A percentile compares a stretch with the other conserved stretches of the same genome.
These are phyloP conservation scores for Mythimna impura DNA, from an alignment of 2,888 invertebrate genomes.

Conservation along the genomic window DNA sequence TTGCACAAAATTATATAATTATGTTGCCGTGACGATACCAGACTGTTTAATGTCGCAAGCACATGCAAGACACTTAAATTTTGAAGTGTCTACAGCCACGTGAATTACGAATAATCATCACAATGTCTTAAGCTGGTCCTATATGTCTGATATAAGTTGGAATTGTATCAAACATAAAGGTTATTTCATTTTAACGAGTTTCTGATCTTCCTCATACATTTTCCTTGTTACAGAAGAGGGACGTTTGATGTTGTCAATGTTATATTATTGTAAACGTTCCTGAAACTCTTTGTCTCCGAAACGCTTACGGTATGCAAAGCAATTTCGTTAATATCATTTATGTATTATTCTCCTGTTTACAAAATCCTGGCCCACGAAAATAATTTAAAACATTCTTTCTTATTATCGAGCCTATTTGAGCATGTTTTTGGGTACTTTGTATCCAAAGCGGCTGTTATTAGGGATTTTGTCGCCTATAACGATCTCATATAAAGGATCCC, in stretches of 20 bases:
- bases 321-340: constrained; percentile 41
- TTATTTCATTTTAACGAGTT: background rate
- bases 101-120: background rate
- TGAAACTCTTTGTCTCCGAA: constrained; percentile 26
- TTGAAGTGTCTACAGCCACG: background rate
- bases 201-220: background rate
- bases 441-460: constrained; percentile 27
- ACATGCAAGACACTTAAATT: background rate
- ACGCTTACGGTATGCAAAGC: constrained; percentile 19
- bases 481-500: constrained; percentile 14
- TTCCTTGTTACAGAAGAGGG: background rate
- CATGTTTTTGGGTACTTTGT: constrained; percentile 37
- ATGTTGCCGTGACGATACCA: background rate
- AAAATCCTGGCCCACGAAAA: constrained; percentile 22
- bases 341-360: constrained; percentile 30
- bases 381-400: constrained; percentile 45
- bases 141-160: background rate
- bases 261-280: constrained; percentile 9
- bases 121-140: background rate
- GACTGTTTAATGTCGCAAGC: background rate
- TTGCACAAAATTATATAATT: background rate
- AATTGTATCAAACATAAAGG: no score
- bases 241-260: constrained; percentile 25
- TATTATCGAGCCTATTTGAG: constrained; percentile 33
- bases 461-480: constrained; percentile 45